Evolutionary conservation across 2,113 vertebrate genomes (phyloP).

Genomic region (Addax nasomaculatus): DNA sequence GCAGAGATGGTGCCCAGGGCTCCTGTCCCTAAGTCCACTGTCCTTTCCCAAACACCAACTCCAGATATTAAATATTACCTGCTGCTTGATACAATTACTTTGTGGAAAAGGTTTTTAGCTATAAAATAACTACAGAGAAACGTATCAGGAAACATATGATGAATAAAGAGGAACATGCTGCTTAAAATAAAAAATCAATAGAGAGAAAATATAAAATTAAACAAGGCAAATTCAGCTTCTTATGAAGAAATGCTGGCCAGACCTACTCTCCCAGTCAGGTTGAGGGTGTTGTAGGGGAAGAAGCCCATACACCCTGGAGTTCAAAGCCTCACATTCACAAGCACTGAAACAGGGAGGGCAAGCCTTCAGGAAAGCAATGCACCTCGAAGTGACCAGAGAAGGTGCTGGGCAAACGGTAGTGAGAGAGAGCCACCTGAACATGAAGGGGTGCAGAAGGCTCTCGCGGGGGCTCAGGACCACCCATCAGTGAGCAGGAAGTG

Average conservation of each 20-base stretch:
- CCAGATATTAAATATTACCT: background rate
- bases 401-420: background rate
- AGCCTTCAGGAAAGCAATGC: background rate
- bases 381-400: background rate
- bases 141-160: background rate
- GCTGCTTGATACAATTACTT: background rate
- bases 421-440: background rate
- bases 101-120: background rate
- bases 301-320: background rate
- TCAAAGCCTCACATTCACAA: background rate
- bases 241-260: background rate
- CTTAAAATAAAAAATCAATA: background rate
- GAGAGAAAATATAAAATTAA: constrained; percentile 1
- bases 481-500: background rate
- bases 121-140: background rate
- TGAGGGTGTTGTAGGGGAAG: background rate
- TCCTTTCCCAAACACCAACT: background rate
- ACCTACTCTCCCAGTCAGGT: background rate
- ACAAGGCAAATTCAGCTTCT: background rate
- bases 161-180: background rate
- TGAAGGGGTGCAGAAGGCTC: background rate
- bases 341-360: background rate
- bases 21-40: background rate
- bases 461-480: background rate
- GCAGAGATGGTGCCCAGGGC: background rate